Percentiles rank a stretch among this genome's conserved stretches.
Conservation (phyloP, 1,140 invertebrate genomes). For the Anastrepha obliqua region DNA sequence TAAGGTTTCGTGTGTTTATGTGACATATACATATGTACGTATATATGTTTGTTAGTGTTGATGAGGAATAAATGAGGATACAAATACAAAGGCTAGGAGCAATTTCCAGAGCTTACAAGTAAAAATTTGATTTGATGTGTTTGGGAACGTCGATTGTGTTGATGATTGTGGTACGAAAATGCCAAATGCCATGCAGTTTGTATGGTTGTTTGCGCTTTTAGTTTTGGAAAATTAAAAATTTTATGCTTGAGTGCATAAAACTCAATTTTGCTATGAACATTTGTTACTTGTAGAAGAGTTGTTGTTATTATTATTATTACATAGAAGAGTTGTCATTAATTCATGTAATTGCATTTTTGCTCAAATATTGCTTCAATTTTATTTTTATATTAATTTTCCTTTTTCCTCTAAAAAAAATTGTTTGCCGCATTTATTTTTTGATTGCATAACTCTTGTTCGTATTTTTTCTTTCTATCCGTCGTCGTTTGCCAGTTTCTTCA, state of each 20-base stretch:
- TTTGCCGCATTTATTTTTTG: slow-evolving; percentile 40
- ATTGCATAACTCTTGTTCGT: slow-evolving; percentile 1
- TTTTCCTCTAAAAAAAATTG: slow-evolving; percentile 41
- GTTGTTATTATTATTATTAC: neutral
- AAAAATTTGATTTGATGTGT: too few relatives aligned
- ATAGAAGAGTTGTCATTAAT: neutral
- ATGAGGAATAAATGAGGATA: neutral
- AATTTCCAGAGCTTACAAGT: neutral
- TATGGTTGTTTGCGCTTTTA: neutral
- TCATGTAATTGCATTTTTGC: slow-evolving; percentile 12
- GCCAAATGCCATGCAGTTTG: slow-evolving; percentile 46
- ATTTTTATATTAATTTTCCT: slow-evolving; percentile 18
- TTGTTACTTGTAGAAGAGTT: slow-evolving; percentile 24
- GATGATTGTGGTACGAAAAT: neutral
- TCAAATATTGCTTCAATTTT: slow-evolving; percentile 41
- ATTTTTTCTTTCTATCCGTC: neutral
- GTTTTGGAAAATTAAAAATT: slow-evolving; percentile 48
- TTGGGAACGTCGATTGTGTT: neutral
- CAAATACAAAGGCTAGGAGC: neutral
- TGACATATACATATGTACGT: neutral
- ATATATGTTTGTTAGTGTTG: too few relatives aligned
- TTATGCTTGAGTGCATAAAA: slow-evolving; percentile 51
- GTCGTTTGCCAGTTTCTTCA: neutral
- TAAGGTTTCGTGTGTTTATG: neutral
- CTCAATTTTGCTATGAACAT: slow-evolving; percentile 40